phyloP scores from a whole-genome alignment of 2,113 vertebrate genomes.

The Actenoides hombroni region DNA sequence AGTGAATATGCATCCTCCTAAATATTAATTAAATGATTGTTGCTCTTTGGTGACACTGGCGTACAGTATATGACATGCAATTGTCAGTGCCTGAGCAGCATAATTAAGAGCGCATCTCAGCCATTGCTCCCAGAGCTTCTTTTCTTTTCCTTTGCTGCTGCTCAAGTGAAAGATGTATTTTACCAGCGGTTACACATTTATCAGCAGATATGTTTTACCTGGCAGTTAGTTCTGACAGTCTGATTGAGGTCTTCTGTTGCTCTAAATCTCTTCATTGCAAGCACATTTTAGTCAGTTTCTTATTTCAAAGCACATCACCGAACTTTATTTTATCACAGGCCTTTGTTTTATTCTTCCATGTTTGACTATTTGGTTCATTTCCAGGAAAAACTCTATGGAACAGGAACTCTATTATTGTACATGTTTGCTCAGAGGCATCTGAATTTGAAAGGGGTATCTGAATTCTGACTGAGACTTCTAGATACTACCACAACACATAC shows the following conservation, averaged over 20 bases:
- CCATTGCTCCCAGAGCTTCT: not conserved
- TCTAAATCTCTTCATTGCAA: not conserved
- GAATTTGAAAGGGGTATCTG: not conserved
- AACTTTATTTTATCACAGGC: not conserved
- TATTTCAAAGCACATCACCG: not conserved
- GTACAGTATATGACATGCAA: not conserved
- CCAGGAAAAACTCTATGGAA: not conserved
- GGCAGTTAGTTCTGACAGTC: not conserved
- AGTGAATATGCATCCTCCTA: not conserved
- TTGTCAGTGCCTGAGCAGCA: fast-evolving
- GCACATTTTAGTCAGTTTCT: not conserved
- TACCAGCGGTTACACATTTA: not conserved
- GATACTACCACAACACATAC: not conserved
- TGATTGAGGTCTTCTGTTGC: not conserved
- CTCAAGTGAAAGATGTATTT: not conserved
- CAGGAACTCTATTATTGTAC: not conserved
- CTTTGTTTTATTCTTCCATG: not conserved
- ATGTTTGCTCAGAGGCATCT: not conserved
- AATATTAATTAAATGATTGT: not conserved
- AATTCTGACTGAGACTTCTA: not conserved
- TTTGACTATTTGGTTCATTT: not conserved
- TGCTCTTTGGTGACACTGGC: not conserved
- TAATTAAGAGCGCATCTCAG: not conserved
- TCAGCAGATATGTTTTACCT: not conserved
- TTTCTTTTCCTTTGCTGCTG: not conserved